These are phyloP conservation scores for Lepisosteus osseus DNA, from an alignment of 2,113 vertebrate genomes.

Conservation along the genomic window DNA sequence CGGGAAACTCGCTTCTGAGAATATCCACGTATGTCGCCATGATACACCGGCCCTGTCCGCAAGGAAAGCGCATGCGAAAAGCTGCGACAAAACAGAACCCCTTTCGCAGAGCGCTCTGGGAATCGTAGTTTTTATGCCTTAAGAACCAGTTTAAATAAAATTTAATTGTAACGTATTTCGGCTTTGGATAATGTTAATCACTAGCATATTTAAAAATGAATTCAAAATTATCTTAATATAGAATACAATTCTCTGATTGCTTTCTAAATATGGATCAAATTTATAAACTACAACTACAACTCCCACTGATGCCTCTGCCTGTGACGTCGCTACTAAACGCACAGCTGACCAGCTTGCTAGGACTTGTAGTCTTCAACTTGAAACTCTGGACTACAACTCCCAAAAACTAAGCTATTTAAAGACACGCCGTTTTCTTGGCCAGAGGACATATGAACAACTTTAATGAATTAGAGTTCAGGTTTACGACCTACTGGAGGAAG, in stretches of 20 bases:
- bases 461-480: too few species aligned
- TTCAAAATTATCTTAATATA: too few species aligned
- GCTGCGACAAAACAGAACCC: constrained; percentile 10
- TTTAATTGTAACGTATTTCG: too few species aligned
- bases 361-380: not conserved
- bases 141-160: too few species aligned
- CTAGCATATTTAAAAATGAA: too few species aligned
- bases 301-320: not conserved
- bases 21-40: constrained; percentile 95
- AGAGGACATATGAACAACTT: too few species aligned
- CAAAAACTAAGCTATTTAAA: not conserved
- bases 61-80: constrained; percentile 48
- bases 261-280: too few species aligned
- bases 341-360: not conserved
- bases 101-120: constrained; percentile 34
- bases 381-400: not conserved
- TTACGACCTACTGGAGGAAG: too few species aligned
- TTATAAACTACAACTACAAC: not conserved
- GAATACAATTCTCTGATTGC: too few species aligned
- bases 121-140: constrained; percentile 25
- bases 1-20: constrained; percentile 89
- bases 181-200: too few species aligned
- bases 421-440: not conserved
- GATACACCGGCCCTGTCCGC: constrained; percentile 56
- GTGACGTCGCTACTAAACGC: not conserved